Conservation (phyloP, 2,113 vertebrate genomes). For the Amphiprion percula region DNA sequence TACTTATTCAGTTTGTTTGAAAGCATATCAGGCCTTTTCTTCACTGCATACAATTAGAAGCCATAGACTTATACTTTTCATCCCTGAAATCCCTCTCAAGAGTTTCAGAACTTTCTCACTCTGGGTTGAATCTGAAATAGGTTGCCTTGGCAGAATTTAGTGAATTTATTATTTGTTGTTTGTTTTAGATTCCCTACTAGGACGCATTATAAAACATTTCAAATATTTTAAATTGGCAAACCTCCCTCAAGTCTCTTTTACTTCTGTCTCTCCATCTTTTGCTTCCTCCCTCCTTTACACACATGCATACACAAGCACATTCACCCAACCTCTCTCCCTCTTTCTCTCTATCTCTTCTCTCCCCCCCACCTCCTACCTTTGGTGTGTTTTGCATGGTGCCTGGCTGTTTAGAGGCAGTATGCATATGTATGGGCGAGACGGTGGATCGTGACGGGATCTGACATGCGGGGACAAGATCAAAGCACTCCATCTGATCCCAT, state of each 20-base stretch:
- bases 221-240: conserved; percentile 46
- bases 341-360: conserved; percentile 14
- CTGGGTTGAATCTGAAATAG: conserved; percentile 7
- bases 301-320: conserved; percentile 33
- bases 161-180: conserved; percentile 32
- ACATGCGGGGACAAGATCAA: conserved; percentile 84
- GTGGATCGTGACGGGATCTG: conserved; percentile 82
- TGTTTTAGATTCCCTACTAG: conserved; percentile 15
- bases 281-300: conserved; percentile 14
- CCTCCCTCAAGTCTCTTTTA: conserved; percentile 2
- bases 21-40: too few relatives aligned
- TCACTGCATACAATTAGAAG: not conserved
- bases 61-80: not conserved
- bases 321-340: conserved; percentile 33
- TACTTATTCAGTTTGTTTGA: too few relatives aligned
- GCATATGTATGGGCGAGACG: conserved; percentile 83
- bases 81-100: not conserved
- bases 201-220: conserved; percentile 23
- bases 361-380: conserved; percentile 48
- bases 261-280: conserved; percentile 32
- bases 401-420: conserved; percentile 78
- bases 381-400: conserved; percentile 72
- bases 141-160: conserved; percentile 23
- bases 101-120: conserved; percentile 20
- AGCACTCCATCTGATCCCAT: conserved; percentile 85